Conservation (phyloP, 2,888 invertebrate genomes). For the Leptopterna dolabrata region DNA sequence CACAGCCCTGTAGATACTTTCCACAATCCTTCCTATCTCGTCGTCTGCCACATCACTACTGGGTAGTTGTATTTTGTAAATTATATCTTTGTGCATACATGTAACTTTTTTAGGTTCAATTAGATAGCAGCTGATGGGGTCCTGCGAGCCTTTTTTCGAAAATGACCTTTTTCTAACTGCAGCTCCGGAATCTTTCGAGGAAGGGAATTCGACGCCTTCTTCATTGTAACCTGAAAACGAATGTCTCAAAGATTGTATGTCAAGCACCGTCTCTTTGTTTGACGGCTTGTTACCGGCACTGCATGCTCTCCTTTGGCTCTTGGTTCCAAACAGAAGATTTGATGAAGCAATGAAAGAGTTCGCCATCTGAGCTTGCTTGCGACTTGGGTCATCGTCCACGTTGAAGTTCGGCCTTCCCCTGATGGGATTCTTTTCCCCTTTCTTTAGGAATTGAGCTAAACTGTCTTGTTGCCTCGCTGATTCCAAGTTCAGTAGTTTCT, state of each 20-base stretch:
- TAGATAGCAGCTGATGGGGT: slow-evolving; percentile 44
- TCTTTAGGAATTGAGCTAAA: slow-evolving; percentile 26
- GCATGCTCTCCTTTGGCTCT: background rate
- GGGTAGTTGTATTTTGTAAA: slow-evolving; percentile 32
- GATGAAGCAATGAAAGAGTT: slow-evolving; percentile 36
- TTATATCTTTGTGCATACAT: slow-evolving; percentile 12
- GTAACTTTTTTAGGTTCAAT: slow-evolving; percentile 36
- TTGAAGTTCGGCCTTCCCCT: background rate
- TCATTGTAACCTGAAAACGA: slow-evolving; percentile 35
- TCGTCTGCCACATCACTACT: slow-evolving; percentile 10
- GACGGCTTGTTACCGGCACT: background rate
- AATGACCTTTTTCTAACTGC: background rate
- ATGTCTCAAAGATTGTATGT: slow-evolving; percentile 17
- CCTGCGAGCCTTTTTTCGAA: background rate
- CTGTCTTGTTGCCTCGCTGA: slow-evolving; percentile 11
- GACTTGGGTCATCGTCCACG: slow-evolving; percentile 29
- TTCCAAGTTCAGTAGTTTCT: slow-evolving; percentile 24
- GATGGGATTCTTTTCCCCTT: background rate
- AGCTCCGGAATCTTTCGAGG: background rate
- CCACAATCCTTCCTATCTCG: slow-evolving; percentile 46
- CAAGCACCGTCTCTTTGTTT: slow-evolving; percentile 12
- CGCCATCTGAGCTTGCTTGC: slow-evolving; percentile 37
- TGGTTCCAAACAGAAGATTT: slow-evolving; percentile 29
- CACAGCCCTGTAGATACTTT: slow-evolving; percentile 24
- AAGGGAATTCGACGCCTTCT: slow-evolving; percentile 9